Conservation (phyloP, 1,140 invertebrate species). For the Pseudomyrmex cubaensis region DNA sequence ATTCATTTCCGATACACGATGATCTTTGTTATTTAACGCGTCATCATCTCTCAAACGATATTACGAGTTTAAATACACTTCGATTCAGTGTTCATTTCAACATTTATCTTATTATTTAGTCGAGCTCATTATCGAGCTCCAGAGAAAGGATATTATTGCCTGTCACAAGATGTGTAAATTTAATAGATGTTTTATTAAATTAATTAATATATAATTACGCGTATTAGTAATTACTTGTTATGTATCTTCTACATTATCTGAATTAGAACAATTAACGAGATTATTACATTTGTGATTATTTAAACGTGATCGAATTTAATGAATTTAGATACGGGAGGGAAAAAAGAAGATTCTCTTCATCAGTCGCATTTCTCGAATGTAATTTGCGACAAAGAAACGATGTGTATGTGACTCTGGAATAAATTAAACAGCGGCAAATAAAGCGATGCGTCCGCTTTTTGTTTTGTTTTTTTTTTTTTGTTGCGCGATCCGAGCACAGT, state of each 20-base stretch:
- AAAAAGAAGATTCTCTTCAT: neutral
- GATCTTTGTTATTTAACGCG: neutral
- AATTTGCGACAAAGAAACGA: slow-evolving; percentile 27
- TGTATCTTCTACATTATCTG: neutral
- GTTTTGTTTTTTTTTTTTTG: neutral
- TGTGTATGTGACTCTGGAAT: slow-evolving; percentile 5
- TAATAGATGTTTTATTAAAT: too few species aligned
- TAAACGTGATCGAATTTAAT: slow-evolving; percentile 6
- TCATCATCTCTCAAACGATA: too few species aligned
- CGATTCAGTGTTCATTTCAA: neutral
- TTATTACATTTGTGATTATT: neutral
- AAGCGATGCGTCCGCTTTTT: slow-evolving; percentile 3
- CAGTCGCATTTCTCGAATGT: neutral
- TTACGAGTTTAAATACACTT: neutral
- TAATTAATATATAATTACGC: too few species aligned
- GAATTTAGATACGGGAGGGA: neutral
- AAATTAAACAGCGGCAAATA: slow-evolving; percentile 45
- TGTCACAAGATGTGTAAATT: too few species aligned
- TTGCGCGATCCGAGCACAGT: slow-evolving; percentile 16
- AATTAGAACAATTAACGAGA: slow-evolving; percentile 5
- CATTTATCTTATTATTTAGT: too few species aligned
- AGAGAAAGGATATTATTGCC: too few species aligned
- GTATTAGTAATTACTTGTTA: neutral
- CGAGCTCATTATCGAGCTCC: too few species aligned
- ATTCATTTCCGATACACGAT: neutral